phyloP scores from a whole-genome alignment of 1,140 invertebrate genomes.

The Hyposmocoma kahamanoa region DNA sequence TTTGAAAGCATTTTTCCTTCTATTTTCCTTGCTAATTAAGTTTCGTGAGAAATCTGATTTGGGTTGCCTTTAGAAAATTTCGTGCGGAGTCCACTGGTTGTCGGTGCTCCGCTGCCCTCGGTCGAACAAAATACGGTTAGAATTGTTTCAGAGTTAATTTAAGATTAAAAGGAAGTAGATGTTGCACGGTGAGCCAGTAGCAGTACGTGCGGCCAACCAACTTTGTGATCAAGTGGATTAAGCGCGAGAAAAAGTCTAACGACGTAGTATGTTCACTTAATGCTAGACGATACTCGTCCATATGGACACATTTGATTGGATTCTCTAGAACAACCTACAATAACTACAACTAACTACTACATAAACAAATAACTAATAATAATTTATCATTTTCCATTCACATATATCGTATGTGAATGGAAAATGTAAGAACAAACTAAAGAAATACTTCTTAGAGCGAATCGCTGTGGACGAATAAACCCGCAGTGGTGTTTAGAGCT shows the following conservation, averaged over 20 bases:
- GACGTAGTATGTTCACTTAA: too few relatives aligned
- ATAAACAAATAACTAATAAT: too few relatives aligned
- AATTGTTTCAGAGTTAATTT: conserved; percentile 16
- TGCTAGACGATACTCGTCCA: too few relatives aligned
- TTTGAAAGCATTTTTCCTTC: background rate
- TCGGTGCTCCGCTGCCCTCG: conserved; percentile 5
- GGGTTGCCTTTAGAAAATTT: background rate
- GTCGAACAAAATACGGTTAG: background rate
- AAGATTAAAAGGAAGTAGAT: conserved; percentile 24
- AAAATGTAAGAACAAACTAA: too few relatives aligned
- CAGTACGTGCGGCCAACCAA: conserved; percentile 7
- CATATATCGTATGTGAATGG: too few relatives aligned
- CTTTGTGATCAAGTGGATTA: conserved; percentile 17
- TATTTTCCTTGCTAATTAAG: background rate
- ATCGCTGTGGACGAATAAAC: too few relatives aligned
- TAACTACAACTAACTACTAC: too few relatives aligned
- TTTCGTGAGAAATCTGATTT: background rate
- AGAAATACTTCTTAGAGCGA: too few relatives aligned
- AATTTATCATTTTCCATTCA: too few relatives aligned
- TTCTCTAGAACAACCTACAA: too few relatives aligned
- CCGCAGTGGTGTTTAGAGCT: too few relatives aligned
- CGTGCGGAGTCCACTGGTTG: conserved; percentile 2
- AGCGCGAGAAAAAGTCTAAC: background rate
- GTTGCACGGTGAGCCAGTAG: conserved; percentile 9
- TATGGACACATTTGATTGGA: too few relatives aligned